Evolutionary conservation across 2,888 invertebrate genomes (phyloP).

Genomic region (Ornithoptera priamus): DNA sequence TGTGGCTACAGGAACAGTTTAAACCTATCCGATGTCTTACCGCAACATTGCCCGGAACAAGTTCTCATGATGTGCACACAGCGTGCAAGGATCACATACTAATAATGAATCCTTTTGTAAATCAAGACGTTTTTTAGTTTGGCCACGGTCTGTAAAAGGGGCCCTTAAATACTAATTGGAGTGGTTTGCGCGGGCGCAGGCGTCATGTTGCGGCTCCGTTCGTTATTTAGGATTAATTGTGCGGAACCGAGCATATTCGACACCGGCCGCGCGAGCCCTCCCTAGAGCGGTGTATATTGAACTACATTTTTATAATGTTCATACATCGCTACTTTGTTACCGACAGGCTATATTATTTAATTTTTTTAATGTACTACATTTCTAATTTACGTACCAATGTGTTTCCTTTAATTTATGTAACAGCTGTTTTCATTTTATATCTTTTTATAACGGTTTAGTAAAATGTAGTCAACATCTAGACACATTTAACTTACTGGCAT

Average conservation of each 20-base stretch:
- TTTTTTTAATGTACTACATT: conserved; percentile 16
- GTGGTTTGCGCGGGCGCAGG: conserved; percentile 55
- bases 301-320: conserved; percentile 19
- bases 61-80: background rate
- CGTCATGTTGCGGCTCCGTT: conserved; percentile 68
- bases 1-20: no score
- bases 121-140: conserved; percentile 1
- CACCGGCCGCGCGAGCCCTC: conserved; percentile 56
- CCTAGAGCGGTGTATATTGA: conserved; percentile 30
- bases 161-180: conserved; percentile 59
- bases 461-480: background rate
- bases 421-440: background rate
- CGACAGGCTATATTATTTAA: conserved; percentile 10
- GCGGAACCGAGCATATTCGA: conserved; percentile 73
- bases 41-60: background rate
- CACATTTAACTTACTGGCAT: no score
- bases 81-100: background rate
- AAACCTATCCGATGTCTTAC: no score
- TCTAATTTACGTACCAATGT: conserved; percentile 16
- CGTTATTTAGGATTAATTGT: conserved; percentile 76
- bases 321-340: conserved; percentile 25
- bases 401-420: background rate
- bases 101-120: background rate
- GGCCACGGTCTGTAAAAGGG: conserved; percentile 1
- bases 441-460: background rate